These are phyloP conservation scores for Bimastos eiseni DNA, from an alignment of 2,888 invertebrate species.

Conservation along the genomic window DNA sequence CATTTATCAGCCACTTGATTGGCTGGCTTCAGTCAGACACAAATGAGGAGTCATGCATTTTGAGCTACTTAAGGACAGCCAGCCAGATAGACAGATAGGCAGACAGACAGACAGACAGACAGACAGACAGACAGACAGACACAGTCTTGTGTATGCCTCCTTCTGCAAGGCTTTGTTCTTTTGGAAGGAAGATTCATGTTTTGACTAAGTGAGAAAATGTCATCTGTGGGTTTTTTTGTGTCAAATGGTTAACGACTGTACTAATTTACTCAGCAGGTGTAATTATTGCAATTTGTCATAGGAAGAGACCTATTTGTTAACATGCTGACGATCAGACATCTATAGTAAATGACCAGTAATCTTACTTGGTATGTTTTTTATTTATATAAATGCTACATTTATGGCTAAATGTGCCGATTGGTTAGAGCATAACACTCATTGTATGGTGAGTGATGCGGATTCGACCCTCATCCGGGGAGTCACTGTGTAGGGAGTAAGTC, in stretches of 20 bases:
- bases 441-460: no score
- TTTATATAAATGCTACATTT: no score
- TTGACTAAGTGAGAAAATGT: neutral
- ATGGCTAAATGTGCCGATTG: no score
- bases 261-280: neutral
- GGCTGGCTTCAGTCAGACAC: neutral
- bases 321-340: neutral
- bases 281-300: neutral
- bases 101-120: neutral
- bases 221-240: neutral
- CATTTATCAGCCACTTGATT: constrained; percentile 1
- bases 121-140: neutral
- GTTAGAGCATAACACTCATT: no score
- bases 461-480: no score
- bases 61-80: neutral
- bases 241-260: neutral
- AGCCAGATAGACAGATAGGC: no score
- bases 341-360: neutral
- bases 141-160: neutral
- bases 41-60: neutral
- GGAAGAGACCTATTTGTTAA: neutral
- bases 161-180: neutral
- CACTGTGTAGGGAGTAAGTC: no score
- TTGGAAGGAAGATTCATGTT: neutral
- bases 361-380: neutral